phyloP scores from a whole-genome alignment of 2,888 invertebrate species.

The Synanthedon formicaeformis region DNA sequence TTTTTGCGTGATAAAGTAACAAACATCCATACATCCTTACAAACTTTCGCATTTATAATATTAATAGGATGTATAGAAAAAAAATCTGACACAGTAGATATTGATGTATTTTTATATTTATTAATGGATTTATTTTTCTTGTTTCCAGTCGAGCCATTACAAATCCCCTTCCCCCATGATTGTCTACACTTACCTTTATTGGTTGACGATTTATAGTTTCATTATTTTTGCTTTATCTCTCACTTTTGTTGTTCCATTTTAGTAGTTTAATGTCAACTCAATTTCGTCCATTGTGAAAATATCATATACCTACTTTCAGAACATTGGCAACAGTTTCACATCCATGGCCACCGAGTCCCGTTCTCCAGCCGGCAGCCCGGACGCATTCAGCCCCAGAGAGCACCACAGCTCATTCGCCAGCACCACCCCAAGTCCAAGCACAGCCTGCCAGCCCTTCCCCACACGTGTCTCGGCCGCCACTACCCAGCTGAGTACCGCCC shows the following conservation, averaged over 20 bases:
- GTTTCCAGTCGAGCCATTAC: background rate
- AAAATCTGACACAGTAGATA: no score
- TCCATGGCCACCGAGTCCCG: conserved; percentile 85
- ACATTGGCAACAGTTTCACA: conserved; percentile 74
- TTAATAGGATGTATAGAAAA: no score
- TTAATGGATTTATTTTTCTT: background rate
- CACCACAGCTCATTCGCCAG: conserved; percentile 55
- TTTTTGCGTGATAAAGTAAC: no score
- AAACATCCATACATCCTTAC: no score
- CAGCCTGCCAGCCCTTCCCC: conserved; percentile 58
- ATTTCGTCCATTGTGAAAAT: background rate
- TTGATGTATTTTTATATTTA: background rate
- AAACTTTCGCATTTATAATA: no score
- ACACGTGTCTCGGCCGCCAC: conserved; percentile 45
- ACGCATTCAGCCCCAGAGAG: conserved; percentile 81
- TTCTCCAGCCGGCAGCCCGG: conserved; percentile 78
- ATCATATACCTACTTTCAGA: conserved; percentile 34
- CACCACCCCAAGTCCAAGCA: conserved; percentile 36
- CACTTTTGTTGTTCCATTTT: no score
- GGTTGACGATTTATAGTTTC: no score
- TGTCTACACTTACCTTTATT: background rate
- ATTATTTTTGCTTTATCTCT: no score
- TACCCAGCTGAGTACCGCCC: conserved; percentile 71
- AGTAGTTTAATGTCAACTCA: no score
- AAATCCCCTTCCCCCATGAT: background rate